Percentiles rank a stretch among this genome's conserved stretches.
phyloP scores from a whole-genome alignment of 2,113 vertebrate genomes.

The Climacteris rufus region DNA sequence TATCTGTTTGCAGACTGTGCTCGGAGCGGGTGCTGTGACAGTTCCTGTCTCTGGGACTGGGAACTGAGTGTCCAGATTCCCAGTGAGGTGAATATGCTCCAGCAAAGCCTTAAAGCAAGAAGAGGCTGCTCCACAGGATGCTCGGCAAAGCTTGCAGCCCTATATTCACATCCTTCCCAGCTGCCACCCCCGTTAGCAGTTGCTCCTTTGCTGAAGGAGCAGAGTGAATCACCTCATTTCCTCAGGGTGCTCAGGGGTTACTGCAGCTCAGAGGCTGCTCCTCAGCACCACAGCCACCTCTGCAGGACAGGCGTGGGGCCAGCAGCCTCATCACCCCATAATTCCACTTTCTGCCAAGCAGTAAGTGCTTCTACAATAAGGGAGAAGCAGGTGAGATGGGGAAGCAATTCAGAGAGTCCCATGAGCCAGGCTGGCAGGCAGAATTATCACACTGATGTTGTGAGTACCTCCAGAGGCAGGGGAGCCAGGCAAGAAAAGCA shows the following conservation, averaged over 20 bases:
- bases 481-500: not conserved
- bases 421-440: not conserved
- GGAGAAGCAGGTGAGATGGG: not conserved
- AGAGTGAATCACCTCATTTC: not conserved
- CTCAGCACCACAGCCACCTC: not conserved
- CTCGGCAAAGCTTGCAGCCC: not conserved
- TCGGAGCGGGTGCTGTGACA: not conserved
- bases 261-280: accelerated
- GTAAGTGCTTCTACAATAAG: not conserved
- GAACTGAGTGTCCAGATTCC: not conserved
- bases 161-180: not conserved
- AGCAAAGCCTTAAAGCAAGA: not conserved
- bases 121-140: not conserved
- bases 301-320: not conserved
- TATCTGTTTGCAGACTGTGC: not conserved
- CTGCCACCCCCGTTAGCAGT: not conserved
- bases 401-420: not conserved
- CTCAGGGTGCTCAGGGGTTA: not conserved
- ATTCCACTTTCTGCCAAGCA: not conserved
- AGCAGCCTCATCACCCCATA: not conserved
- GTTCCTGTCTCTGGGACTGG: not conserved
- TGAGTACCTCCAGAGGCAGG: not conserved
- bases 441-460: not conserved
- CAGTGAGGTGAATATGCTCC: not conserved
- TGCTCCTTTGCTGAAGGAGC: not conserved